Evolutionary conservation across 1,140 invertebrate genomes (phyloP).

Genomic region (Drosophila jambulina): DNA sequence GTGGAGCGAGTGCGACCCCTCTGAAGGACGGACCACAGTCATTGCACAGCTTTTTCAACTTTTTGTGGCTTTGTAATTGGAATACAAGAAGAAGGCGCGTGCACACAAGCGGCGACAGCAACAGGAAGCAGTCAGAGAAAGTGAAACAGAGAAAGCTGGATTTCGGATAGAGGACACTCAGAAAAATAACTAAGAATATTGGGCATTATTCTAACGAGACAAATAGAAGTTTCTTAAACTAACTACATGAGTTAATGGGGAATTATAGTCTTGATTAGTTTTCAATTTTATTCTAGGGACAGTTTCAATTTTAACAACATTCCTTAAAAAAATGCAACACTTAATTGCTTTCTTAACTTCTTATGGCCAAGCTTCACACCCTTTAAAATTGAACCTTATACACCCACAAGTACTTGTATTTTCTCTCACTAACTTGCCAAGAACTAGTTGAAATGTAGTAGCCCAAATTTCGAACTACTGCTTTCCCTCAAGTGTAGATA

Average conservation of each 20-base stretch:
- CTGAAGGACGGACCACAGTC: constrained; percentile 57
- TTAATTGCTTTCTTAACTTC: not conserved
- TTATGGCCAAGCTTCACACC: not conserved
- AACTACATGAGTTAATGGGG: too few species aligned
- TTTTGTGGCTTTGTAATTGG: constrained; percentile 84
- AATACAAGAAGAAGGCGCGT: constrained; percentile 67
- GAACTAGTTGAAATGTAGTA: not conserved
- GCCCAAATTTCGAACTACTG: not conserved
- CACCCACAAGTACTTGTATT: not conserved
- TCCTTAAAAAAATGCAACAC: not conserved
- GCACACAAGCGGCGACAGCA: constrained; percentile 64
- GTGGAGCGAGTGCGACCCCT: not conserved
- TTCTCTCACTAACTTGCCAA: not conserved
- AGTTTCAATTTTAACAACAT: not conserved
- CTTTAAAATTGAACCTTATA: not conserved
- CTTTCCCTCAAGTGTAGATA: constrained; percentile 19
- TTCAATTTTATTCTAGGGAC: not conserved
- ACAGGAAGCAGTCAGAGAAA: constrained; percentile 67
- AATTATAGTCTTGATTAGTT: not conserved
- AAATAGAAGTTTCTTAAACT: not conserved
- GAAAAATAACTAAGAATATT: constrained; percentile 1
- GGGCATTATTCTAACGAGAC: not conserved
- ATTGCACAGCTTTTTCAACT: constrained; percentile 82
- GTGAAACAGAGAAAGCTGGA: constrained; percentile 20
- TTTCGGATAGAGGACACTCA: constrained; percentile 11